These are phyloP conservation scores for Bagarius yarrelli DNA, from an alignment of 2,113 vertebrate genomes.

Conservation along the genomic window DNA sequence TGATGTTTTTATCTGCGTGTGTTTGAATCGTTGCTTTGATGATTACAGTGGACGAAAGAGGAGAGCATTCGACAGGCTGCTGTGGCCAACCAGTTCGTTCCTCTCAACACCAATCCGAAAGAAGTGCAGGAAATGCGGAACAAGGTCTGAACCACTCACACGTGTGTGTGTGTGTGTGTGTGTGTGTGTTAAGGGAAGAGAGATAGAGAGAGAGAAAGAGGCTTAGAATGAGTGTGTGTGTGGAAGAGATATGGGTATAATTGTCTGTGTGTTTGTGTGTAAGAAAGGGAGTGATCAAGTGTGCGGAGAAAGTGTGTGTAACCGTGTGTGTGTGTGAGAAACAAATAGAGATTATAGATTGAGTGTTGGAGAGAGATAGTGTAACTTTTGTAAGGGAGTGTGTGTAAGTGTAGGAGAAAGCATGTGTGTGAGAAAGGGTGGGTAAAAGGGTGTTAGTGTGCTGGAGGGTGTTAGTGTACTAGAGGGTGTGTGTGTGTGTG, in stretches of 20 bases:
- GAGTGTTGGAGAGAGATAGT: too few species aligned
- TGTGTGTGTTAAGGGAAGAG: not conserved
- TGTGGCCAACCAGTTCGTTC: constrained; percentile 97
- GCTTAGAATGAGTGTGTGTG: too few species aligned
- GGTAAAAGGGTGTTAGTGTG: too few species aligned
- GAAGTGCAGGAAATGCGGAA: constrained; percentile 99
- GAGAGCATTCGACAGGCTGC: constrained; percentile 87
- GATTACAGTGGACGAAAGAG: constrained; percentile 96
- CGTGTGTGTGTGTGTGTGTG: not conserved
- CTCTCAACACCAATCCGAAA: constrained; percentile 96
- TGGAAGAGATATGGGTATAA: not conserved
- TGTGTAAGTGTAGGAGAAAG: too few species aligned
- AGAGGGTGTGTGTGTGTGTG: not conserved
- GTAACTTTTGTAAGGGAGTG: too few species aligned
- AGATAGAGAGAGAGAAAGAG: too few species aligned
- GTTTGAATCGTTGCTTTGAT: constrained; percentile 66
- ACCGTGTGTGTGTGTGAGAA: too few species aligned
- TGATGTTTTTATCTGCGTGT: constrained; percentile 39
- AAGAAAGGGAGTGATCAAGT: not conserved
- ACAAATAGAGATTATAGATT: too few species aligned
- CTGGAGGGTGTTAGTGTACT: not conserved
- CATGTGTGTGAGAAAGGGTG: too few species aligned
- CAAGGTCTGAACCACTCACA: constrained; percentile 77
- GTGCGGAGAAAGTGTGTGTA: too few species aligned
- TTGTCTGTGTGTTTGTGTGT: not conserved